These are phyloP conservation scores for Oophaga sylvatica DNA, from an alignment of 2,797 vertebrate species.

Conservation along the genomic window DNA sequence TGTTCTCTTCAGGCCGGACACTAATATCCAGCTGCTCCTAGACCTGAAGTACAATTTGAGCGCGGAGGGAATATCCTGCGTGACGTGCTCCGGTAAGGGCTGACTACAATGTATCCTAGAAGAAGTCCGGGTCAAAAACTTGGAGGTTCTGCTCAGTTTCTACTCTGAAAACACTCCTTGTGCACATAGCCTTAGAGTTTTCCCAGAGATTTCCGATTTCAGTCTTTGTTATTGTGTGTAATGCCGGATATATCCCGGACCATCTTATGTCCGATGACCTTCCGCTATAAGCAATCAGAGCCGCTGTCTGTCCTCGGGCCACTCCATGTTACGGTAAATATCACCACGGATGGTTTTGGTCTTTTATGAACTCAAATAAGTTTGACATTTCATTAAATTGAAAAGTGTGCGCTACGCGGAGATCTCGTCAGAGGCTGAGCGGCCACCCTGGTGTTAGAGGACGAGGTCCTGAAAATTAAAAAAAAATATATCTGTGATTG, in stretches of 20 bases:
- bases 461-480: neutral
- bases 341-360: neutral
- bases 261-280: neutral
- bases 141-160: too few relatives aligned
- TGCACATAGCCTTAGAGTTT: too few relatives aligned
- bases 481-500: neutral
- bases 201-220: neutral
- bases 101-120: too few relatives aligned
- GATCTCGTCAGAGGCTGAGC: neutral
- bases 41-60: constrained; percentile 97
- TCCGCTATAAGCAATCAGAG: neutral
- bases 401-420: neutral
- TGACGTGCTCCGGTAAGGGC: constrained; percentile 93
- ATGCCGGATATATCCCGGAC: neutral
- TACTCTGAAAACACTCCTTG: too few relatives aligned
- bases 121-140: too few relatives aligned
- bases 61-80: constrained; percentile 93
- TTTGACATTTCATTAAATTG: constrained; percentile 27
- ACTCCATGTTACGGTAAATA: constrained; percentile 14
- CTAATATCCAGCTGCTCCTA: constrained; percentile 94
- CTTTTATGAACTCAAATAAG: neutral
- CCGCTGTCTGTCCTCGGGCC: neutral
- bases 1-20: constrained; percentile 89
- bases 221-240: neutral
- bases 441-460: neutral